These are phyloP conservation scores for Campodea augens DNA, from an alignment of 1,140 invertebrate genomes.

Conservation along the genomic window DNA sequence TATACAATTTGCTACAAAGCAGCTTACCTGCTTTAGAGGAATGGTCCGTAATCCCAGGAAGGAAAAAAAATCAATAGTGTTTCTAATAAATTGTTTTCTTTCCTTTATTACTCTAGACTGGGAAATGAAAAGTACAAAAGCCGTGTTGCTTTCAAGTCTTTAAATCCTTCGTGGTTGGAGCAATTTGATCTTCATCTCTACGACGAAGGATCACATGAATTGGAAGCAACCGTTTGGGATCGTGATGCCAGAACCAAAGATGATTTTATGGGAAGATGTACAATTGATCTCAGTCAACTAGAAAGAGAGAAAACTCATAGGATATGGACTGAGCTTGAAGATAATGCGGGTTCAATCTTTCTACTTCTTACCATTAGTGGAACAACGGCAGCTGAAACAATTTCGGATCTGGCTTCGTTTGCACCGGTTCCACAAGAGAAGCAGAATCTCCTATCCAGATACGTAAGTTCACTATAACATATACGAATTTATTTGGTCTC, in stretches of 20 bases:
- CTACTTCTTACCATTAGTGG: constrained; percentile 86
- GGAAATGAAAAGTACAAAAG: constrained; percentile 97
- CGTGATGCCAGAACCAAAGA: constrained; percentile 64
- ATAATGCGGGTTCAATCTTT: constrained; percentile 68
- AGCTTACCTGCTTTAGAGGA: too few relatives aligned
- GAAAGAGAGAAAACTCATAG: constrained; percentile 81
- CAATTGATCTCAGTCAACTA: constrained; percentile 64
- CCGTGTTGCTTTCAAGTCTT: constrained; percentile 66
- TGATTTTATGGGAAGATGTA: constrained; percentile 67
- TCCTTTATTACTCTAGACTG: too few relatives aligned
- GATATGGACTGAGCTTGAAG: constrained; percentile 72
- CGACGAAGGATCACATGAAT: constrained; percentile 64
- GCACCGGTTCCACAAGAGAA: constrained; percentile 54
- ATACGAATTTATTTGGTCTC: too few relatives aligned
- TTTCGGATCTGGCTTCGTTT: constrained; percentile 69
- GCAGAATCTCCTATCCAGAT: constrained; percentile 44
- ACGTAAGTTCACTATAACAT: constrained; percentile 45
- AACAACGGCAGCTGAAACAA: constrained; percentile 75
- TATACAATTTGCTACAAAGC: too few relatives aligned
- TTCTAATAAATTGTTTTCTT: too few relatives aligned
- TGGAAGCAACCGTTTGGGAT: constrained; percentile 82
- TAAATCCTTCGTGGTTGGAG: constrained; percentile 82
- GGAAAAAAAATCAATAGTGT: too few relatives aligned
- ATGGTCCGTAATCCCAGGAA: too few relatives aligned
- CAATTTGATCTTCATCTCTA: constrained; percentile 94